Conservation (phyloP, 2,888 invertebrate genomes). For the Gonocerus acuteangulatus region DNA sequence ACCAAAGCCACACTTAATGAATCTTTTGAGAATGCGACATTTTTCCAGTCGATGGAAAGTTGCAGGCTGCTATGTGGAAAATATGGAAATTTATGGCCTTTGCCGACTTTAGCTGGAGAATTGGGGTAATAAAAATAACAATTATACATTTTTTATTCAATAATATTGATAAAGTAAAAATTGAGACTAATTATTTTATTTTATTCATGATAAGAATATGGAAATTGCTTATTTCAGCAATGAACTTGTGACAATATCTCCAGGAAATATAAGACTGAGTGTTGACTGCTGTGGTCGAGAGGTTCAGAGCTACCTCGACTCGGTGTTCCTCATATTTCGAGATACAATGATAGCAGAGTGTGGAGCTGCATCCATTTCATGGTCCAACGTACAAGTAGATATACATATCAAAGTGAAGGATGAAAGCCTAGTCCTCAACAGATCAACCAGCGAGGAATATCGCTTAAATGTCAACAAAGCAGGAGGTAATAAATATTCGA, state of each 20-base stretch:
- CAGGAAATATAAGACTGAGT: background rate
- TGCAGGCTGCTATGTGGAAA: conserved; percentile 62
- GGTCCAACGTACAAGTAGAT: background rate
- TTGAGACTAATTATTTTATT: background rate
- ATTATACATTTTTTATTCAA: background rate
- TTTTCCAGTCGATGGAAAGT: conserved; percentile 48
- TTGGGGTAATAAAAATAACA: conserved; percentile 37
- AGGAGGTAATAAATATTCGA: background rate
- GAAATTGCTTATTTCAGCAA: conserved; percentile 2
- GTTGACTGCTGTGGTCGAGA: conserved; percentile 5
- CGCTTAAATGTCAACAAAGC: background rate
- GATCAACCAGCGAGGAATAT: conserved; percentile 13
- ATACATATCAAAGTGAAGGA: conserved; percentile 3
- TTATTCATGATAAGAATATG: background rate
- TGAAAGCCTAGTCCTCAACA: conserved; percentile 5
- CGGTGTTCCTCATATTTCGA: conserved; percentile 8
- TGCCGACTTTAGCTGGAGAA: conserved; percentile 48
- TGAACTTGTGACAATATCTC: conserved; percentile 5
- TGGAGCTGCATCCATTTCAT: background rate
- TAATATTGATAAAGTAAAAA: background rate
- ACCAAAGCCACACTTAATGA: conserved; percentile 12
- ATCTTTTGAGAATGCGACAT: background rate
- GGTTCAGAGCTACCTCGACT: background rate
- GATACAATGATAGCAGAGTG: conserved; percentile 1
- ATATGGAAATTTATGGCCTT: conserved; percentile 63